phyloP scores from a whole-genome alignment of 2,888 invertebrate genomes.

The Aplocera efformata region DNA sequence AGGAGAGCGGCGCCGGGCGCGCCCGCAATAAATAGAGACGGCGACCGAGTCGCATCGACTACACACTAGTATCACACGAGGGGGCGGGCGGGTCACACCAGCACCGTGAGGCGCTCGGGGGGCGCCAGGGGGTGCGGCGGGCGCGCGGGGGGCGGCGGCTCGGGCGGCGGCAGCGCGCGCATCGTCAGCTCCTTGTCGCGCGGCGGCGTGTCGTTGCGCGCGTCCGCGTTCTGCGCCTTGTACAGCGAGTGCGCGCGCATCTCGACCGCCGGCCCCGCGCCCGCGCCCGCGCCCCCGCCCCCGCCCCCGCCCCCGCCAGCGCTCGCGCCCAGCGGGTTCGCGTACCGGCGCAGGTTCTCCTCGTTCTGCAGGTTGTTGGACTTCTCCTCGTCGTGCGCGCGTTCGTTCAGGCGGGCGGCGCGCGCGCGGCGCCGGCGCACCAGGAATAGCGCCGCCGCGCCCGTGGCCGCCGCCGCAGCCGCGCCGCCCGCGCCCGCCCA shows the following conservation, averaged over 20 bases:
- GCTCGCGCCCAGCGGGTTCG: conserved; percentile 88
- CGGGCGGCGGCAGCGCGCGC: conserved; percentile 80
- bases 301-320: conserved; percentile 58
- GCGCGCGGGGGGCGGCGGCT: conserved; percentile 45
- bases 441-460: conserved; percentile 46
- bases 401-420: conserved; percentile 80
- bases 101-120: conserved; percentile 71
- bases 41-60: conserved; percentile 21
- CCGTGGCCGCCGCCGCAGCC: conserved; percentile 45
- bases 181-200: conserved; percentile 89
- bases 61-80: conserved; percentile 48
- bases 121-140: conserved; percentile 40
- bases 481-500: conserved; percentile 30
- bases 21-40: conserved; percentile 55
- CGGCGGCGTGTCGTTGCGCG: conserved; percentile 90
- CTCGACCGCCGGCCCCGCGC: conserved; percentile 55
- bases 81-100: conserved; percentile 45
- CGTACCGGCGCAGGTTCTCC: conserved; percentile 91
- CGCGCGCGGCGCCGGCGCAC: conserved; percentile 45
- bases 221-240: conserved; percentile 92
- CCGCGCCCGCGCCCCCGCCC: conserved; percentile 56
- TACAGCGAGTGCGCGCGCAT: conserved; percentile 84
- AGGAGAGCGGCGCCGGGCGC: conserved; percentile 36
- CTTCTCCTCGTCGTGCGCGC: conserved; percentile 90
- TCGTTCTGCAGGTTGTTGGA: conserved; percentile 95